Evolutionary conservation across 64 coral and sea anemone species (phyloP).

Genomic region (Stichodactyla mertensii): DNA sequence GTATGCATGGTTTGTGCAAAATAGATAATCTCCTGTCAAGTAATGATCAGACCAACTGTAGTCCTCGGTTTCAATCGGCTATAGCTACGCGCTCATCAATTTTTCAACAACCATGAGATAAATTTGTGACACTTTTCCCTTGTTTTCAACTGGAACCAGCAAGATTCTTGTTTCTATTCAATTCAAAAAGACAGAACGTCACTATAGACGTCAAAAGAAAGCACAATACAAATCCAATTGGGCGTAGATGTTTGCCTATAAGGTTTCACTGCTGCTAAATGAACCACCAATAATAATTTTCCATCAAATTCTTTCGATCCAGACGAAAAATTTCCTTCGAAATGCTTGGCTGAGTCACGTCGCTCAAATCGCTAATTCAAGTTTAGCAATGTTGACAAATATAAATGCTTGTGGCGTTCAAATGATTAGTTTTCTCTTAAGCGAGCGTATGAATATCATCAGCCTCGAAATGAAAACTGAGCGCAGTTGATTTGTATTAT

Average conservation of each 20-base stretch:
- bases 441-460: neutral
- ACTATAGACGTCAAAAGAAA: neutral
- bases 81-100: neutral
- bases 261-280: neutral
- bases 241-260: slow-evolving; percentile 2
- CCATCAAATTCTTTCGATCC: neutral
- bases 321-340: neutral
- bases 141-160: neutral
- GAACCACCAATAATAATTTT: neutral
- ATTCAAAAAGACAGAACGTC: neutral
- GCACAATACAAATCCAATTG: neutral
- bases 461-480: neutral
- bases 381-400: neutral
- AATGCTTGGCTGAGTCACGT: neutral
- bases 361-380: neutral
- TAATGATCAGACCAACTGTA: neutral
- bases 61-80: neutral
- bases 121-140: neutral
- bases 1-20: neutral
- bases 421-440: neutral
- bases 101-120: neutral
- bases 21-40: neutral
- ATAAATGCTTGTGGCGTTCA: neutral
- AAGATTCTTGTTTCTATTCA: neutral
- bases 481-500: neutral